Evolutionary conservation across 2,888 invertebrate species (phyloP), one percentile per base, ranked within the genome.

Genomic region (Bombylius discolor): DNA sequence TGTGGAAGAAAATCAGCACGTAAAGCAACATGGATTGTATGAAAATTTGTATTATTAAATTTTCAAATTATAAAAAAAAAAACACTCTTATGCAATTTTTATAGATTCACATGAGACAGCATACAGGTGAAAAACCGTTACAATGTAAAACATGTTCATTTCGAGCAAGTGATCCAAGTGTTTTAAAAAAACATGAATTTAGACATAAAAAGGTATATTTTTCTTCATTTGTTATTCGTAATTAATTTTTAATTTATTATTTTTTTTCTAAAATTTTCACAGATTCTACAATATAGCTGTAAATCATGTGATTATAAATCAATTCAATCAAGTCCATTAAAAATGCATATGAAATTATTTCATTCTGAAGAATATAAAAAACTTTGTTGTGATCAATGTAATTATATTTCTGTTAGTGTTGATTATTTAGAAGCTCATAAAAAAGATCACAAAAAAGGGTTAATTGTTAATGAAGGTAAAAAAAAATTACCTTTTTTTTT

Each of bases 81-180:
- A 36, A 13, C 9, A 9, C 5, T 39, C 46, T 14, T 49, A 47
- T 50, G 14, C 11, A 6, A 58, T 32, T 49, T 56, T 62, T 67
- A 5, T 67, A 81, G 77, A 77, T 87, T 62, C 89, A 89, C 68
- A 74, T 83, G 64, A 74, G 88, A 12, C 85, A 84, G 62, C 88
- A 89, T 64, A 87, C 87, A 0, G 84, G 87, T 5, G 87, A 87
- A 63, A 89, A 88, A 66, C 88, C 88, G 0, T 81, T 84, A 62
- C 78, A 80, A 53, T 89, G 89, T 66, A 78, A 81, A 44, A 70
- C 77, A 32, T 88, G 88, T 65, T 76, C 79, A 11, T 89, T 84
- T 67, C 77, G 78, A 59, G 84, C 87, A 5, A 82, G 84, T 0
- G 88, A 89, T 74, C 87, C 86, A 62, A 88, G 87, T 68, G 85